Conservation (phyloP, 2,888 invertebrate species). For the Clitarchus hookeri region DNA sequence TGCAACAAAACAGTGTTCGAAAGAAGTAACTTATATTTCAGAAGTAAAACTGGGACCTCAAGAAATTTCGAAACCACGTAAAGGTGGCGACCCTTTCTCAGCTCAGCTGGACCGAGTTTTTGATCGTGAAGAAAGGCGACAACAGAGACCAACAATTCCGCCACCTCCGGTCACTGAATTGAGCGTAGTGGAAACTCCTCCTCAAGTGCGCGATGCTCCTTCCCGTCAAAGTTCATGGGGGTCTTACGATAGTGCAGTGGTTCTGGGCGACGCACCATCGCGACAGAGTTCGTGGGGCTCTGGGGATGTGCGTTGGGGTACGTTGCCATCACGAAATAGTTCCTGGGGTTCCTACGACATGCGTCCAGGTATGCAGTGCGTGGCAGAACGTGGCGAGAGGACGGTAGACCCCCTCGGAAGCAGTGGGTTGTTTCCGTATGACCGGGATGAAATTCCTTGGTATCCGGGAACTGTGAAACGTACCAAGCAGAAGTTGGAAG, state of each 20-base stretch:
- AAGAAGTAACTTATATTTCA: constrained; percentile 59
- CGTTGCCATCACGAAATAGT: constrained; percentile 68
- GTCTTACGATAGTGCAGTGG: constrained; percentile 77
- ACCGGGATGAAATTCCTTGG: constrained; percentile 67
- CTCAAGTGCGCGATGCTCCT: constrained; percentile 57
- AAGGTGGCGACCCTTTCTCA: constrained; percentile 69
- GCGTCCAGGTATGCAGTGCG: constrained; percentile 51
- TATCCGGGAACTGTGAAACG: constrained; percentile 69
- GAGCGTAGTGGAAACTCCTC: constrained; percentile 44
- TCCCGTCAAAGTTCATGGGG: constrained; percentile 79
- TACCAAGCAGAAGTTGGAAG: constrained; percentile 71
- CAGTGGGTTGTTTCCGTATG: constrained; percentile 61
- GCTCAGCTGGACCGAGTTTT: constrained; percentile 72
- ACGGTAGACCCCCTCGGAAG: constrained; percentile 19
- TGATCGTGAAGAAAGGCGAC: constrained; percentile 66
- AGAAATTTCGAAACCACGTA: constrained; percentile 55
- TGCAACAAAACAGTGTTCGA: constrained; percentile 52
- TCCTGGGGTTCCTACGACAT: constrained; percentile 75
- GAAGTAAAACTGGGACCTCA: constrained; percentile 43
- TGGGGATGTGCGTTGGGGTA: constrained; percentile 61
- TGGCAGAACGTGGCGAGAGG: constrained; percentile 41
- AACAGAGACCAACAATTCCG: constrained; percentile 43
- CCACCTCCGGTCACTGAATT: constrained; percentile 52
- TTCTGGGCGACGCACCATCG: constrained; percentile 64
- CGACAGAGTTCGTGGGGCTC: constrained; percentile 84